Conservation (phyloP, 2,888 invertebrate species). For the Eucera pruinosa region DNA sequence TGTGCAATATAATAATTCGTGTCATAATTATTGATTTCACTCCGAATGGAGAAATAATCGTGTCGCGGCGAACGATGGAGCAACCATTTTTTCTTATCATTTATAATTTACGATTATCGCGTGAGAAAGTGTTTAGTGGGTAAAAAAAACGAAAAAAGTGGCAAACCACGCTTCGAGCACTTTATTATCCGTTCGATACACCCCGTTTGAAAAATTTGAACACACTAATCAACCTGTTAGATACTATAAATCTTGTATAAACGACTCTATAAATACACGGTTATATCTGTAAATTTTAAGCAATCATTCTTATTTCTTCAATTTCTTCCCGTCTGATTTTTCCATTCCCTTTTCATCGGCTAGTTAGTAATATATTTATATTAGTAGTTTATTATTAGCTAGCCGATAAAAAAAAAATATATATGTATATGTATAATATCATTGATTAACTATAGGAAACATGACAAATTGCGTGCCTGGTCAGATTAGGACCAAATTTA, state of each 20-base stretch:
- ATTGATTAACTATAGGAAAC: no score
- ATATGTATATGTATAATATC: no score
- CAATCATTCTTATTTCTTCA: not conserved
- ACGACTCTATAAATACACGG: conserved; percentile 40
- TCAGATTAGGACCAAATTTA: no score
- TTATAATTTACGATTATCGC: conserved; percentile 43
- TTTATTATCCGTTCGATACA: conserved; percentile 26
- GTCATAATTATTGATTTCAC: conserved; percentile 19
- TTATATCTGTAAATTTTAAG: conserved; percentile 29
- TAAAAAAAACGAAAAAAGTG: not conserved
- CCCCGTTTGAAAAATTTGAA: conserved; percentile 13
- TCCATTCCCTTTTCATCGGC: no score
- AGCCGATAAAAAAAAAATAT: no score
- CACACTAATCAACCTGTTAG: conserved; percentile 22
- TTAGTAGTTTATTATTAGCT: no score
- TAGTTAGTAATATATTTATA: no score
- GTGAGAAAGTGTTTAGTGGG: not conserved
- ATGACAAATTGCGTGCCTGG: no score
- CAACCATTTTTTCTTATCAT: conserved; percentile 5
- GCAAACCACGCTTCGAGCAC: conserved; percentile 17
- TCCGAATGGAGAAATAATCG: not conserved
- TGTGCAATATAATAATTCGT: conserved; percentile 48
- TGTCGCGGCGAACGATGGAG: not conserved
- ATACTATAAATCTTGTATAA: conserved; percentile 46
- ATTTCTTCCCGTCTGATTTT: no score